Evolutionary conservation across 2,113 vertebrate genomes (phyloP), one percentile per base, ranked within the genome.

Genomic region (Phalacrocorax aristotelis): DNA sequence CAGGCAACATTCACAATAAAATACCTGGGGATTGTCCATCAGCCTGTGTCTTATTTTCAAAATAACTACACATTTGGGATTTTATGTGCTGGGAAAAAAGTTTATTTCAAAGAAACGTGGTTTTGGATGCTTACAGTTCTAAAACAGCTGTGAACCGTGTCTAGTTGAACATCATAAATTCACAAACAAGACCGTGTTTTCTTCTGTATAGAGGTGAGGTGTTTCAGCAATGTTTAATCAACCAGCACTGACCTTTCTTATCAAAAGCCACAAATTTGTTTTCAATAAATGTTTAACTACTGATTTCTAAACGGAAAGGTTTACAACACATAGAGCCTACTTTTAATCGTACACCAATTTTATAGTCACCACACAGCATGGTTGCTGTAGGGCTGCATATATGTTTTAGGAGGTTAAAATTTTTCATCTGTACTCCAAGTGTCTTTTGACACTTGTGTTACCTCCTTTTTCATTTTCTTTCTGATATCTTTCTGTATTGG

Each of bases 201-300:
- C 71, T 62, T 89, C 76, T 65, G 15, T 36, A 3, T 9, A 49
- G 90, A 89, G 93, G n/a, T 15, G 15, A 76, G 46, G 60, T 83
- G 55, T 96, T 88, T 89, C 86, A 92, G 96, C 83, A 95, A 91
- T 92, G 30, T 80, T 91, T 89, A 93, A 83, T 90, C 89, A 91
- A 40, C 36, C 46, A 46, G 30, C 20, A 49, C n/a, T 52, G 91
- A 98, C 97, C 97, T 97, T 97, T 88, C 90, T 95, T 94, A 94
- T 90, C 21, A 84, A 94, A 83, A 23, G 60, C 23, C 72, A 86
- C 77, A 64, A 95, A 40, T 95, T 91, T n/a, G 1, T 97, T 98
- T 97, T 93, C 89, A 95, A 96, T 97, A 94, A 98, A 98, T 98
- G 87, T 98, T 98, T 98, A 98, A 98, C 97, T 93, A 95, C 69